Percentiles rank a stretch among this genome's conserved stretches.
Evolutionary conservation across 1,140 invertebrate genomes (phyloP).

Genomic region (Riptortus pedestris): DNA sequence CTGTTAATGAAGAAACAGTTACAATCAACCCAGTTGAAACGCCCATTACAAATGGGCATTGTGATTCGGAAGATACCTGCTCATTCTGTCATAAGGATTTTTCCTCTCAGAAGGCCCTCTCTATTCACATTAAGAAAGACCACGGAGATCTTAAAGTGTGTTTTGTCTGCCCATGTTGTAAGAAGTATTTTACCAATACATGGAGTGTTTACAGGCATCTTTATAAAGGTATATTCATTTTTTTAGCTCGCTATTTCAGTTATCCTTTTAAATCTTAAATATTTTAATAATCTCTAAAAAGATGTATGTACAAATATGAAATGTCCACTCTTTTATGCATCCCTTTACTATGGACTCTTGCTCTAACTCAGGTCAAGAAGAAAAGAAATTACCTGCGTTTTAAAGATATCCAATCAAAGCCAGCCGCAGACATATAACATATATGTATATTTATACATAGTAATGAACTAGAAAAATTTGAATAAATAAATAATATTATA

Average conservation of each 20-base stretch:
- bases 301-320: too few species aligned
- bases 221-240: conserved; percentile 47
- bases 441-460: too few species aligned
- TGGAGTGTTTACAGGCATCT: conserved; percentile 63
- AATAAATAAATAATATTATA: too few species aligned
- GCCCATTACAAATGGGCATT: background rate
- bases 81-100: conserved; percentile 37
- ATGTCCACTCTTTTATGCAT: too few species aligned
- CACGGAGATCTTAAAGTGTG: conserved; percentile 46
- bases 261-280: background rate
- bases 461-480: too few species aligned
- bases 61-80: background rate
- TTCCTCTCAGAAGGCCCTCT: conserved; percentile 54
- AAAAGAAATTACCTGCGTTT: too few species aligned
- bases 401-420: too few species aligned
- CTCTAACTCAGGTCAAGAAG: too few species aligned
- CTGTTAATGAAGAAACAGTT: conserved; percentile 14
- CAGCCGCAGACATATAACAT: too few species aligned
- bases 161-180: conserved; percentile 56
- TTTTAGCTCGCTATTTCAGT: background rate
- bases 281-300: too few species aligned
- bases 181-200: conserved; percentile 53
- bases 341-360: too few species aligned
- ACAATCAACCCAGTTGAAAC: conserved; percentile 27
- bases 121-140: conserved; percentile 52